Evolutionary conservation across 2,797 vertebrate genomes (phyloP), one percentile per base, ranked within the genome.

Genomic region (Sebastes umbrosus): DNA sequence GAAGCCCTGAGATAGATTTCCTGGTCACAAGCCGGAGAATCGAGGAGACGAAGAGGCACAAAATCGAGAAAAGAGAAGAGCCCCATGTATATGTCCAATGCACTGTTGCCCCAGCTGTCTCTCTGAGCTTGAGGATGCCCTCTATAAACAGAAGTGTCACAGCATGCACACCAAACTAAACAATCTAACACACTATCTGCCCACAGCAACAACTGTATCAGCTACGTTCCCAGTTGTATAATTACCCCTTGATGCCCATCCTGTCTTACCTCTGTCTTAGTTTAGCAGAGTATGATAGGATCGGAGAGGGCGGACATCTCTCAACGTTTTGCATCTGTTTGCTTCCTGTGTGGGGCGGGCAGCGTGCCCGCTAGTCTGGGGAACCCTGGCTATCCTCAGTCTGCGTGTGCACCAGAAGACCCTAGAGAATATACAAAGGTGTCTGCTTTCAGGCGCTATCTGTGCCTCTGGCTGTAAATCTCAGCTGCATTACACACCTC

Each of bases 381-480:
- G 75, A 86, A 87, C 73, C 87, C 88, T 79, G 84, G 76, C 76
- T 79, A 36, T 43, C 80, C 80, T 75, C 78, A 43, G 78, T 70
- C 71, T 80, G 70, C 71, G 25, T 57, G 60, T 62, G 79, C 62
- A 67, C 46, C 70, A 64, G 79, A 57, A 31, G 8, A 16, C 80
- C 70, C 72, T 5, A 24, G 81, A 86, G 84, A 85, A 74, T 55
- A 87, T 32, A 90, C 88, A 90, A 88, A 88, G 85, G 87, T 90
- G 79, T 94, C 90, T 81, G 69, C 77, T 91, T 93, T 88, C 90
- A 86, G 68, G 22, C 31, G 13, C 82, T 76, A 57, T 80, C 71
- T 57, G 58, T 81, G 77, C 68, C 73, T 36, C 73, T 60, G 79
- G 84, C 72, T 90, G 87, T 82, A 72, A 91, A 91, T 80, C 90